Evolutionary conservation across 2,888 invertebrate species (phyloP).

Genomic region (Pachliopta kotzebuea): DNA sequence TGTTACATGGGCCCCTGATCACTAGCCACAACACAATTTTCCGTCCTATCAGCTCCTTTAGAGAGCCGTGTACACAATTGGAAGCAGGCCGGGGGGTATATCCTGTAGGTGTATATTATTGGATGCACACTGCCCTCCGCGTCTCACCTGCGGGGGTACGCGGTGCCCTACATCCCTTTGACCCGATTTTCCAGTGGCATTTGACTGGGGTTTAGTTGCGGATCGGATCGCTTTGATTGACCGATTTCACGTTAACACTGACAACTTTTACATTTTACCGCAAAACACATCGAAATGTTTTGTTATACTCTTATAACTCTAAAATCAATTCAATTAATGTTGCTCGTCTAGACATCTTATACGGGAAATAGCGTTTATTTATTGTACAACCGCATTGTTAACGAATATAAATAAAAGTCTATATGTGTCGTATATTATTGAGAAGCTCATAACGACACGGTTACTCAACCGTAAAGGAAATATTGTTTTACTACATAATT

Average conservation of each 20-base stretch:
- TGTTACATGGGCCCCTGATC: slow-evolving; percentile 39
- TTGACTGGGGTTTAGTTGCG: slow-evolving; percentile 34
- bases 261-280: slow-evolving; percentile 25
- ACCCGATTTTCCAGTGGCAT: slow-evolving; percentile 47
- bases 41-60: slow-evolving; percentile 51
- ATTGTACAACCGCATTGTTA: neutral
- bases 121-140: slow-evolving; percentile 57
- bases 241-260: slow-evolving; percentile 30
- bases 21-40: slow-evolving; percentile 57
- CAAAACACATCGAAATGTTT: neutral
- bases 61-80: slow-evolving; percentile 39
- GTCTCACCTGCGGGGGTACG: slow-evolving; percentile 44
- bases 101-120: slow-evolving; percentile 46
- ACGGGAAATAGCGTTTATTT: neutral
- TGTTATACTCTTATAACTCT: too few species aligned
- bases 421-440: slow-evolving; percentile 5
- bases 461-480: slow-evolving; percentile 34
- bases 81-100: slow-evolving; percentile 33
- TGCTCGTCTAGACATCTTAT: too few species aligned
- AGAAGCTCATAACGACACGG: slow-evolving; percentile 14
- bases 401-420: neutral
- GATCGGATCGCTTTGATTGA: slow-evolving; percentile 26
- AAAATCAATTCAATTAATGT: too few species aligned
- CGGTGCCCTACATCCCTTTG: slow-evolving; percentile 53
- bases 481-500: slow-evolving; percentile 51